Evolutionary conservation across 2,888 invertebrate genomes (phyloP).

Genomic region (Metallyticus violacea): DNA sequence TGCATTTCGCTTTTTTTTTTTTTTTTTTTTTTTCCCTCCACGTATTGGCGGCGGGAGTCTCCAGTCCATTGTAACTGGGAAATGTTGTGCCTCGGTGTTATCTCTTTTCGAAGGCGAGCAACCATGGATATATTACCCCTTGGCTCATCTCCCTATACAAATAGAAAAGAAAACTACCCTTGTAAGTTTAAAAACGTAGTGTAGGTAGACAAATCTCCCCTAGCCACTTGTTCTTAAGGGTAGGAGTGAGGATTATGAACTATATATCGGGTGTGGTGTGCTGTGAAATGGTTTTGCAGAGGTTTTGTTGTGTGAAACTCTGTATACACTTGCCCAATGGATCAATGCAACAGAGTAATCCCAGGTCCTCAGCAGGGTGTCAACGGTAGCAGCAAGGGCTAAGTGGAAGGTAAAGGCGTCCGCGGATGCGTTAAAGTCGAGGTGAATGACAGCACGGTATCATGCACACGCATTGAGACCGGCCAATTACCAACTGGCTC

Average conservation of each 20-base stretch:
- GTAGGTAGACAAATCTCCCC: neutral
- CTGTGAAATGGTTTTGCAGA: neutral
- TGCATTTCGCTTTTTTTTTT: neutral
- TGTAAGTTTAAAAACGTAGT: neutral
- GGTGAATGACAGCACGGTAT: constrained; percentile 22
- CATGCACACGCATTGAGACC: constrained; percentile 8
- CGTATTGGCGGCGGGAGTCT: too few relatives aligned
- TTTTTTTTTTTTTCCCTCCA: too few relatives aligned
- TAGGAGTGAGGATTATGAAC: neutral
- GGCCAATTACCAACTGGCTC: neutral
- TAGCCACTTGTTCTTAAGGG: neutral
- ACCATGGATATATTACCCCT: neutral
- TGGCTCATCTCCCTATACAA: constrained; percentile 15
- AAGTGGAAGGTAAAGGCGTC: constrained; percentile 10
- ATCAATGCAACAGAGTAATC: neutral
- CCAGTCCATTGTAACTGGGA: neutral
- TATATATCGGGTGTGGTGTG: neutral
- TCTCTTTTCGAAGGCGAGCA: constrained; percentile 5
- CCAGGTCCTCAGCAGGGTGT: constrained; percentile 5
- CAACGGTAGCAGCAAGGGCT: constrained; percentile 2
- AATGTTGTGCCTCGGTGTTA: neutral
- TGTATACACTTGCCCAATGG: neutral
- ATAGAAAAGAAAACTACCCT: constrained; percentile 16
- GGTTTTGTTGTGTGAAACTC: neutral
- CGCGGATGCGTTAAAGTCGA: constrained; percentile 24